Evolutionary conservation across 2,797 vertebrate species (phyloP).

Genomic region (Sibirionetta formosa): DNA sequence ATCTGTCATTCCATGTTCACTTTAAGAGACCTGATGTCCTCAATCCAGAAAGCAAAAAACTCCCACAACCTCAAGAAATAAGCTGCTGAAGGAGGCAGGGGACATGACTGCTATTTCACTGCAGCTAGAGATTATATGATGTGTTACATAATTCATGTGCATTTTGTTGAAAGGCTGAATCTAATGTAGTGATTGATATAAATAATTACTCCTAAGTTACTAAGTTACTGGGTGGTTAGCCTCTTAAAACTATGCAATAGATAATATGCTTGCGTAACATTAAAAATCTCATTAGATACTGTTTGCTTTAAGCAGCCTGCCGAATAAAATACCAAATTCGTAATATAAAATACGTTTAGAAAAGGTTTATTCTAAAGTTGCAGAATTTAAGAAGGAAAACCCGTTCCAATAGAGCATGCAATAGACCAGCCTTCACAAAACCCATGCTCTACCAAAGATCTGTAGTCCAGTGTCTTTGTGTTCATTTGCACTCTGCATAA

Average conservation of each 20-base stretch:
- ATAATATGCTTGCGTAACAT: conserved; percentile 27
- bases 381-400: conserved; percentile 19
- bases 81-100: not conserved
- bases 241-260: not conserved
- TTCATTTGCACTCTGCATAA: not conserved
- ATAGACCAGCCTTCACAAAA: not conserved
- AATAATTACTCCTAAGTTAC: conserved; percentile 34
- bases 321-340: conserved; percentile 3
- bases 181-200: conserved; percentile 36
- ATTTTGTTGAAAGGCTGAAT: conserved; percentile 46
- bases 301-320: conserved; percentile 26
- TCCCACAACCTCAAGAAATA: not conserved
- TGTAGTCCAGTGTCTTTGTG: not conserved
- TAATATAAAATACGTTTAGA: conserved; percentile 29
- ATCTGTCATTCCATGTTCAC: not conserved
- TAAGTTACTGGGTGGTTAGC: not conserved
- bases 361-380: conserved; percentile 30
- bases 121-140: not conserved
- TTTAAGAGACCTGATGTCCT: not conserved
- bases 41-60: not conserved
- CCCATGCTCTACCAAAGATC: not conserved
- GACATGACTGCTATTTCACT: not conserved
- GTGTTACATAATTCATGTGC: conserved; percentile 19
- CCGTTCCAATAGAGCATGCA: not conserved
- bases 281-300: conserved; percentile 51